Conservation (phyloP, 2,888 invertebrate species). For the Ommatoiulus sabulosus region DNA sequence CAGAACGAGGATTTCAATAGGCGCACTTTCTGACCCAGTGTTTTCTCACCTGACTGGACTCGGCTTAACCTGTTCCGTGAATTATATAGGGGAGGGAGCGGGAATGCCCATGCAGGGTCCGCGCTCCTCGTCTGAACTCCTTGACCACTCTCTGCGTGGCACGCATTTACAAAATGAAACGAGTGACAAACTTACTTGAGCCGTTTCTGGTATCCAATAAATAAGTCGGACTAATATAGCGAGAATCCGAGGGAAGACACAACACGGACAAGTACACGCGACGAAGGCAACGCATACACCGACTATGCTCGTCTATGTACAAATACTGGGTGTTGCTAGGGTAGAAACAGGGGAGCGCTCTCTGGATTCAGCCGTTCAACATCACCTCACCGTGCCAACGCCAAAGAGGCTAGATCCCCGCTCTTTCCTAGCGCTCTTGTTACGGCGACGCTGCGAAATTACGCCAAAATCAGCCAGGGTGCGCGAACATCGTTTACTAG, state of each 20-base stretch:
- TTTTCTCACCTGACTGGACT: constrained; percentile 26
- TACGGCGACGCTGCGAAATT: not conserved
- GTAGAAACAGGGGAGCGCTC: not conserved
- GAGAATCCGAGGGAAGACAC: constrained; percentile 7
- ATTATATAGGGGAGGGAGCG: not conserved
- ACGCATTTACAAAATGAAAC: not conserved
- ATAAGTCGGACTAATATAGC: not conserved
- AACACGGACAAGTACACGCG: constrained; percentile 27
- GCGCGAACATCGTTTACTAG: not conserved
- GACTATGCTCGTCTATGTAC: not conserved
- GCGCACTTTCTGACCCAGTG: not conserved
- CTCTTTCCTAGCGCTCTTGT: not conserved
- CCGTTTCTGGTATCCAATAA: constrained; percentile 6
- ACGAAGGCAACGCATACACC: constrained; percentile 5
- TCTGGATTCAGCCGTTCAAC: not conserved
- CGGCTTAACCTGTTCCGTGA: not conserved
- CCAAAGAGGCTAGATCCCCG: not conserved
- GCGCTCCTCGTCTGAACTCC: not conserved
- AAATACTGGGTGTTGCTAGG: constrained; percentile 27
- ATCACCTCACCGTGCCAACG: not conserved
- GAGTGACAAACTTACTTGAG: not conserved
- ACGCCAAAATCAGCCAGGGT: not conserved
- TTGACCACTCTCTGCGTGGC: not conserved
- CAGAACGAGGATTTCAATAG: not conserved
- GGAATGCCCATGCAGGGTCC: not conserved